Evolutionary conservation across 2,797 vertebrate genomes (phyloP), one percentile per base, ranked within the genome.

Genomic region (Chrysocyon brachyurus): DNA sequence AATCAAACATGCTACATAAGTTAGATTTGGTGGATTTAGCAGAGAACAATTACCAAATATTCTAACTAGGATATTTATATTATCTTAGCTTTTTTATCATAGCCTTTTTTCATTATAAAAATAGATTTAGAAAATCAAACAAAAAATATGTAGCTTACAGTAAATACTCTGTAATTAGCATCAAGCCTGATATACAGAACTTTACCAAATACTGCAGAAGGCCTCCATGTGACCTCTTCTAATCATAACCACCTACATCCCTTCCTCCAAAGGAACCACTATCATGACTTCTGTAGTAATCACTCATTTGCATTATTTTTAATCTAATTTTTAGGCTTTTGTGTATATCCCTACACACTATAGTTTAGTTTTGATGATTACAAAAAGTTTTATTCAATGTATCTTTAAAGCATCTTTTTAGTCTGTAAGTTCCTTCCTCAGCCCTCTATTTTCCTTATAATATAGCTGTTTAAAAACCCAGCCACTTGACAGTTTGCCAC

Each of bases 341-440:
- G 36, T 59, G 6, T 21, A 22, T 31, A 91, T 26, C 64, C 54
- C 54, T 72, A 59, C 6, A 72, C 21, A 59, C 2, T 70, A n/a
- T 19, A 83, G 21, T 59, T 49, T 72, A n/a, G 64, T 49, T 22
- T 72, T 19, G 59, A n/a, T 2, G 26, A 92, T 78, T 85, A 31
- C 4, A 6, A 7, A 91, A 46, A 77, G 40, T 64, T 8, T 56
- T 85, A 64, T 54, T 63, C 78, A 68, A 26, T 40, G 52, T 46
- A 93, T 28, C 52, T 66, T 78, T 75, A 85, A 92, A 92, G n/a
- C 12, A 40, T 54, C n/a, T 92, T 64, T 63, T 63, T 66, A 86
- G 33, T 57, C 6, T 6, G 4, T 66, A 93, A 81, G 11, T 87
- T 61, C 40, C 6, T 6, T 87, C 64, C 81, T 31, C 21, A 36